Evolutionary conservation across 1,140 invertebrate species (phyloP).

Genomic region (Ips nitidus): DNA sequence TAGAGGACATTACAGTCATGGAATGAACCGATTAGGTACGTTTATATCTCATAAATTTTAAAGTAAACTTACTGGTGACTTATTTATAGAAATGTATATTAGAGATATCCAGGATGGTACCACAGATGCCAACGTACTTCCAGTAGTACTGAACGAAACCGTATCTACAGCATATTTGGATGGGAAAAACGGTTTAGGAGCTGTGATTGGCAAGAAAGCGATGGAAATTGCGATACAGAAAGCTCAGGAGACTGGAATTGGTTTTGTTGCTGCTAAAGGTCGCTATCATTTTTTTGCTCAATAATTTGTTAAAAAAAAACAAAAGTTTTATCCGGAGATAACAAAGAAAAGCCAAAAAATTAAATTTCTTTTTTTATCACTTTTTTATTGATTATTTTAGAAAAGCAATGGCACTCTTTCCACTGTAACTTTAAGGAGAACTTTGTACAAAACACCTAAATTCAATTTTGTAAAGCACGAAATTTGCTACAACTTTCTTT

Average conservation of each 20-base stretch:
- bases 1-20: conserved; percentile 90
- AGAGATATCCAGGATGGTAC: conserved; percentile 61
- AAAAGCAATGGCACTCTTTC: too few relatives aligned
- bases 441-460: too few relatives aligned
- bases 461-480: too few relatives aligned
- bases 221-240: conserved; percentile 90
- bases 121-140: conserved; percentile 59
- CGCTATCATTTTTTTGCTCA: conserved; percentile 24
- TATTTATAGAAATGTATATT: conserved; percentile 63
- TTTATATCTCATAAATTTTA: conserved; percentile 51
- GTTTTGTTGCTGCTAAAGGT: conserved; percentile 83
- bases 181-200: conserved; percentile 81
- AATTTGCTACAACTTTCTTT: too few relatives aligned
- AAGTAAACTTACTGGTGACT: not conserved
- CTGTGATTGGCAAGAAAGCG: conserved; percentile 85
- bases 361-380: too few relatives aligned
- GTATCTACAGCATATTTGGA: conserved; percentile 81
- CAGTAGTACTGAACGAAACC: conserved; percentile 70
- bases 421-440: too few relatives aligned
- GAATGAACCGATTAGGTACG: conserved; percentile 85
- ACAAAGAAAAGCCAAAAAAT: too few relatives aligned
- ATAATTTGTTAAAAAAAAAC: not conserved
- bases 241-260: conserved; percentile 79
- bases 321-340: too few relatives aligned
- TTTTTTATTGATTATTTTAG: too few relatives aligned